Conservation (phyloP, 1,140 invertebrate genomes). For the Leptinotarsa texana region DNA sequence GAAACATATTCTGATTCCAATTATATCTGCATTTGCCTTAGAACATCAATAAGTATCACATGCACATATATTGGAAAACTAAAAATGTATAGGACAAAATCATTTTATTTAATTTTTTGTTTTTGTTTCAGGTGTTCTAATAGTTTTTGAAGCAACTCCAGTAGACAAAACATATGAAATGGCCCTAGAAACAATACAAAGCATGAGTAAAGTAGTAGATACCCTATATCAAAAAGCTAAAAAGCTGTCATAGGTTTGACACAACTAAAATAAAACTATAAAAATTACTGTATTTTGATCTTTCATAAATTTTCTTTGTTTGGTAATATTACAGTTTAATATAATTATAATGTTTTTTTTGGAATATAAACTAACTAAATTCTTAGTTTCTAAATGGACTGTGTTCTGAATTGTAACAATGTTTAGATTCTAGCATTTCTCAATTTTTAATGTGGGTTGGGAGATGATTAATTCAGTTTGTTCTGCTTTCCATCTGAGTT, state of each 20-base stretch:
- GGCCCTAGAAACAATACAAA: conserved; percentile 95
- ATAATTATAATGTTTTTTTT: conserved; percentile 8
- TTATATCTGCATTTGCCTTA: too few species aligned
- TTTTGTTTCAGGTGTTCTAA: conserved; percentile 71
- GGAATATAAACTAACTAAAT: conserved; percentile 17
- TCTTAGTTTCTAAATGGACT: background rate
- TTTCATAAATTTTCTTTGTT: conserved; percentile 2
- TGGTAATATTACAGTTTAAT: conserved; percentile 8
- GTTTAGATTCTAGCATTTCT: background rate
- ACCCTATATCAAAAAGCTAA: conserved; percentile 98
- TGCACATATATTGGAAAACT: too few species aligned
- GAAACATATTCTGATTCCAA: too few species aligned
- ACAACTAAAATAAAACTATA: conserved; percentile 37
- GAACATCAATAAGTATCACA: too few species aligned
- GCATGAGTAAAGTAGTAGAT: conserved; percentile 99
- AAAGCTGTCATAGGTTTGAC: conserved; percentile 83
- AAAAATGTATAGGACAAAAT: too few species aligned
- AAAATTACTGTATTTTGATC: conserved; percentile 47
- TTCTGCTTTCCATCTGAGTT: background rate
- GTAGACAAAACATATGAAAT: conserved; percentile 97
- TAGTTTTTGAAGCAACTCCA: conserved; percentile 95
- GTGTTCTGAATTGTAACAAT: background rate
- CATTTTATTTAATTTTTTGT: background rate
- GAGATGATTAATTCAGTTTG: background rate
- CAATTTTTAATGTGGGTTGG: background rate